Percentiles rank a stretch among this genome's conserved stretches.
Evolutionary conservation across 2,888 invertebrate species (phyloP).

Genomic region (Tenthredo notha): DNA sequence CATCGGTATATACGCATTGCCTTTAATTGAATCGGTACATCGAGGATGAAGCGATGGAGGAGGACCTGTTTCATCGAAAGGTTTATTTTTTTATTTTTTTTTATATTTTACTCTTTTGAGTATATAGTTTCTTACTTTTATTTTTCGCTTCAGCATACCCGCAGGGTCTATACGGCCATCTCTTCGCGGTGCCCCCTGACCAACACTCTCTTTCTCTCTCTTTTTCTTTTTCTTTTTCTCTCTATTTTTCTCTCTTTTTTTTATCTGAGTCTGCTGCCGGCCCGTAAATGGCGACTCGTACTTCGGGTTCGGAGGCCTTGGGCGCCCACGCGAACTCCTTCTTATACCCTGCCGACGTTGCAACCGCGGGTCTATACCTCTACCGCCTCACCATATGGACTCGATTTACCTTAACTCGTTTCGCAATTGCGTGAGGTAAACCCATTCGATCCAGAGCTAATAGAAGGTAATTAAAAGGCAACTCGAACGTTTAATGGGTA

Average conservation of each 20-base stretch:
- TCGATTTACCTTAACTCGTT: slow-evolving; percentile 39
- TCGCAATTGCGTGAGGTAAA: slow-evolving; percentile 39
- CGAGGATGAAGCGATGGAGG: not conserved
- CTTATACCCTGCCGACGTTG: slow-evolving; percentile 33
- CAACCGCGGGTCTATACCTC: not conserved
- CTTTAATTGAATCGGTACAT: slow-evolving; percentile 40
- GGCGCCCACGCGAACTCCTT: slow-evolving; percentile 72
- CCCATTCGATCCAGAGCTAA: slow-evolving; percentile 10
- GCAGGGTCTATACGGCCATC: slow-evolving; percentile 19
- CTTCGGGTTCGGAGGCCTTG: slow-evolving; percentile 68
- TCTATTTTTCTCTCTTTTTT: not conserved
- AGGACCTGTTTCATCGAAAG: slow-evolving; percentile 40
- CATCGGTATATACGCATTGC: not conserved
- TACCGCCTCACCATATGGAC: slow-evolving; percentile 28
- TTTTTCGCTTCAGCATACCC: slow-evolving; percentile 4
- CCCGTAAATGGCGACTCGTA: slow-evolving; percentile 73
- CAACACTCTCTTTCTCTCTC: slow-evolving; percentile 8
- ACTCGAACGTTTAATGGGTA: slow-evolving; percentile 6
- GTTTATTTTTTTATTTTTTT: not conserved
- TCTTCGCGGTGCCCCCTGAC: slow-evolving; percentile 22
- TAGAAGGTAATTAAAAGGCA: slow-evolving; percentile 40
- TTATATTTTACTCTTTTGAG: slow-evolving; percentile 9
- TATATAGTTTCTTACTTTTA: not conserved
- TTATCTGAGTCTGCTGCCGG: slow-evolving; percentile 54
- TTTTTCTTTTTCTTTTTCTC: not conserved